These are phyloP conservation scores for Fregetta grallaria DNA, from an alignment of 2,113 vertebrate genomes.

Conservation along the genomic window DNA sequence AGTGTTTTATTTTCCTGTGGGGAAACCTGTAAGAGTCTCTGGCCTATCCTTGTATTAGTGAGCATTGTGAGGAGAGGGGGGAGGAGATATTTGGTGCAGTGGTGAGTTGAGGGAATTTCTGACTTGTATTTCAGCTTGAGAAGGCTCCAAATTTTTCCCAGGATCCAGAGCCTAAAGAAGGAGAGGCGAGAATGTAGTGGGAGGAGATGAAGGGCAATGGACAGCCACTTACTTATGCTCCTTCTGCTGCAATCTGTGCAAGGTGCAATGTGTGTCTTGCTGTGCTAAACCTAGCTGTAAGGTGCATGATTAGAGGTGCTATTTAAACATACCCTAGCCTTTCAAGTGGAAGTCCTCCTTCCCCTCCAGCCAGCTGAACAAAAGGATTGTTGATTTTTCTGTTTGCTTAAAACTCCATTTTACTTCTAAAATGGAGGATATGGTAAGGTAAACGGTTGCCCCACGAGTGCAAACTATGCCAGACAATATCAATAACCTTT, in stretches of 20 bases:
- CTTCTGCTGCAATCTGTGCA: not conserved
- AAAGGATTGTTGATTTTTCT: not conserved
- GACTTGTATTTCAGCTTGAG: not conserved
- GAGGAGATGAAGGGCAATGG: not conserved
- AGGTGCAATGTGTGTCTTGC: not conserved
- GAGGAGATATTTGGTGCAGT: not conserved
- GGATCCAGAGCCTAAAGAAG: not conserved
- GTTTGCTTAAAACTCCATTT: not conserved
- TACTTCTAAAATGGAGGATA: not conserved
- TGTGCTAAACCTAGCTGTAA: not conserved
- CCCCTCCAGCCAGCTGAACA: not conserved
- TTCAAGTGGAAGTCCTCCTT: not conserved
- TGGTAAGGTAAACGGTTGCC: not conserved
- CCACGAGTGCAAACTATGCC: not conserved
- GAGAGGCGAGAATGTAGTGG: not conserved
- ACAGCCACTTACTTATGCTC: not conserved
- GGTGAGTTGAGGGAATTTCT: not conserved
- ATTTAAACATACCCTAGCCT: not conserved
- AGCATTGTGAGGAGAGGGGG: not conserved
- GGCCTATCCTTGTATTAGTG: not conserved
- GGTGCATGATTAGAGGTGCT: not conserved
- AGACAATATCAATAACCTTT: not conserved
- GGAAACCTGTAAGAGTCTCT: not conserved
- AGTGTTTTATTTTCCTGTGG: not conserved
- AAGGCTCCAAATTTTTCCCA: not conserved